These are phyloP conservation scores for Opisthograptis luteolata DNA, from an alignment of 2,888 invertebrate genomes.

Conservation along the genomic window DNA sequence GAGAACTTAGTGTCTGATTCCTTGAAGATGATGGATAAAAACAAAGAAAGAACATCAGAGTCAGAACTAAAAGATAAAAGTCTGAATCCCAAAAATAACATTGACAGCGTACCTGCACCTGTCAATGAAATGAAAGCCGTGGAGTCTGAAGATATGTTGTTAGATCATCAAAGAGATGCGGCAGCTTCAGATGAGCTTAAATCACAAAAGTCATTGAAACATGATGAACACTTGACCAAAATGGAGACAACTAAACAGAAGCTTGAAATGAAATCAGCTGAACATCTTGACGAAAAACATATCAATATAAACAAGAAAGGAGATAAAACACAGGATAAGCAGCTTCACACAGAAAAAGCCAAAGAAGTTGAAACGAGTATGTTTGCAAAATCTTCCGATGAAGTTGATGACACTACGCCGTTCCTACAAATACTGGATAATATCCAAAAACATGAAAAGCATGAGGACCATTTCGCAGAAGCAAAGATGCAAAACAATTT, in stretches of 20 bases:
- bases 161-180: conserved; percentile 16
- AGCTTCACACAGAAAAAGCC: conserved; percentile 14
- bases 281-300: conserved; percentile 3
- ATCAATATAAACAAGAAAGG: conserved; percentile 12
- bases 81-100: not conserved
- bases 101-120: conserved; percentile 6
- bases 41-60: conserved; percentile 23
- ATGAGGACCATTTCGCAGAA: conserved; percentile 12
- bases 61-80: conserved; percentile 18
- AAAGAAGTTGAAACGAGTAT: conserved; percentile 23
- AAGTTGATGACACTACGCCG: conserved; percentile 11
- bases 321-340: conserved; percentile 6
- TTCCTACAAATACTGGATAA: conserved; percentile 1
- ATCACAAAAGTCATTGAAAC: conserved; percentile 3
- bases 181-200: not conserved
- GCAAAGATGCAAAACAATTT: conserved; percentile 16
- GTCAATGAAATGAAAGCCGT: conserved; percentile 24
- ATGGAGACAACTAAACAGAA: not conserved
- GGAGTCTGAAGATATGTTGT: conserved; percentile 21
- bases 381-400: conserved; percentile 35
- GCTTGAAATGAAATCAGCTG: conserved; percentile 23
- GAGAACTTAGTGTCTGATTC: conserved; percentile 3
- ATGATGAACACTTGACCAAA: conserved; percentile 5
- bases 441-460: conserved; percentile 6
- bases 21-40: conserved; percentile 29